Evolutionary conservation across 2,113 vertebrate species (phyloP).

Genomic region (Numenius arquata): DNA sequence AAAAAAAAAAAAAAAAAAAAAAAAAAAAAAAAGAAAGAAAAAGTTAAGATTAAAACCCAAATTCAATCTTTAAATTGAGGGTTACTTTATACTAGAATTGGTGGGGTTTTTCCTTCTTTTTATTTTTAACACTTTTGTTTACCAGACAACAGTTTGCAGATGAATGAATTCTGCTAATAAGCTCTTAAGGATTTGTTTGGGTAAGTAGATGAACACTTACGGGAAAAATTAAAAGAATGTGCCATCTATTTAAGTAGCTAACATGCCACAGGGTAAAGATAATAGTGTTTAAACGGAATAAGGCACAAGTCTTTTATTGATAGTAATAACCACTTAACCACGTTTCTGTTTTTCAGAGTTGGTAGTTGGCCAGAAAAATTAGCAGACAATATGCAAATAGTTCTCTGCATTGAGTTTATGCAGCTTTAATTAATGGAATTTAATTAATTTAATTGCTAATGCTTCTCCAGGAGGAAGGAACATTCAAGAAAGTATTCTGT

Average conservation of each 20-base stretch:
- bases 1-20: too few relatives aligned
- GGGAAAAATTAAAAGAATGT: background rate
- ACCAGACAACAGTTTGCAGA: background rate
- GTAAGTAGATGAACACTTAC: background rate
- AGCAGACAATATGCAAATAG: background rate
- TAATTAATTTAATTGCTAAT: constrained; percentile 1
- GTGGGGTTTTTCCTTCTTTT: background rate
- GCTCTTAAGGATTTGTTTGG: background rate
- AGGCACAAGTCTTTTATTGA: background rate
- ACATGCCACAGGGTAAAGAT: background rate
- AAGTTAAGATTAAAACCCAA: background rate
- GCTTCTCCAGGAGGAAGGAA: background rate
- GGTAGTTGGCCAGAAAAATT: background rate
- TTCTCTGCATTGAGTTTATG: background rate
- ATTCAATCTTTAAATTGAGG: background rate
- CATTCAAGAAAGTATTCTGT: background rate
- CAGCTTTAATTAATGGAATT: background rate
- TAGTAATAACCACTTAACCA: background rate
- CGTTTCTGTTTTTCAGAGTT: background rate
- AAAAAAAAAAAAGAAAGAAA: background rate
- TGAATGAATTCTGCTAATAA: background rate
- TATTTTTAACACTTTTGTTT: background rate
- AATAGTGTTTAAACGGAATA: background rate
- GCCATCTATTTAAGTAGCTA: background rate
- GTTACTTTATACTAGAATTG: background rate